phyloP scores from a whole-genome alignment of 1,140 invertebrate species.

The Drosophila ercepeae region DNA sequence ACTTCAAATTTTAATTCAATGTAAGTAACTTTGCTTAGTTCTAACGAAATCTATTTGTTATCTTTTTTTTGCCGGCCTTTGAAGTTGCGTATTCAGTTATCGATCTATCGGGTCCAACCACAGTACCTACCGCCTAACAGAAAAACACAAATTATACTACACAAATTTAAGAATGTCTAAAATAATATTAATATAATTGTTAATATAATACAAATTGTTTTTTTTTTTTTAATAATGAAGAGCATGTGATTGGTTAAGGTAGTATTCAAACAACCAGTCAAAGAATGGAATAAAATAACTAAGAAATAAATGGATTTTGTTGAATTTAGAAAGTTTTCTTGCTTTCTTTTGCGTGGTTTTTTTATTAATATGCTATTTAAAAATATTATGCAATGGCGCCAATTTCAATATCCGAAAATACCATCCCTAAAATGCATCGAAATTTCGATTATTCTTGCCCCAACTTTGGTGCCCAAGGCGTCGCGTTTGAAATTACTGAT shows the following conservation, averaged over 20 bases:
- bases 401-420: neutral
- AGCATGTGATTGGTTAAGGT: no score
- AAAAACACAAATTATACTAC: neutral
- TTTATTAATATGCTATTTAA: neutral
- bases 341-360: neutral
- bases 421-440: neutral
- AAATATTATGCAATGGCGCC: neutral
- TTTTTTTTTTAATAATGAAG: no score
- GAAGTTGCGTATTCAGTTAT: slow-evolving; percentile 17
- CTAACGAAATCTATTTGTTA: slow-evolving; percentile 35
- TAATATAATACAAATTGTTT: no score
- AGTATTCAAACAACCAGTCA: no score
- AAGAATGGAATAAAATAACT: no score
- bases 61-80: slow-evolving; percentile 70
- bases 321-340: neutral
- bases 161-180: no score
- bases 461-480: neutral
- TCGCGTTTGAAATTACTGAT: slow-evolving; percentile 35
- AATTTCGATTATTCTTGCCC: neutral
- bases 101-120: neutral
- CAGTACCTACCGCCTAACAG: neutral
- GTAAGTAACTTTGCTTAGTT: slow-evolving; percentile 21
- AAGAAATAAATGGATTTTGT: no score
- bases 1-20: slow-evolving; percentile 31
- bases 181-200: no score